Base-by-base conservation (phyloP, 2,888 invertebrate species). In the Hermaeophaga mercurialis region DNA sequence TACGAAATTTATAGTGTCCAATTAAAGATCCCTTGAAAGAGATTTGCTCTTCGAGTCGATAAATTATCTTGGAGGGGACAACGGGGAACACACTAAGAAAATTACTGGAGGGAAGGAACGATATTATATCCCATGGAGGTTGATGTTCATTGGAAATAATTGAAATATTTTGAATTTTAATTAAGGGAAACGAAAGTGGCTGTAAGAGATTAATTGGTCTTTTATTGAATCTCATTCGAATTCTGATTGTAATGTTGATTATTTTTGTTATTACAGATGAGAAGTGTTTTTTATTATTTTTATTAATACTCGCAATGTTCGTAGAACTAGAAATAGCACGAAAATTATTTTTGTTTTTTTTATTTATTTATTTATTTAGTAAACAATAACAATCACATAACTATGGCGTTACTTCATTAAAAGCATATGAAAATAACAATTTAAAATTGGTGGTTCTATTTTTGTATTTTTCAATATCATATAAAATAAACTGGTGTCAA, bases 1-100 rank as follows among this genome's bases (percentile, higher is more conserved):
- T 46, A 60, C 56, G 45, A 52, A 56, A 61, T 59, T 59, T 59
- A 59, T 56, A 50, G 50, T 22, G 45, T 54, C 50, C 49, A 59
- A 55, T 55, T 59, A 59, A 58, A 55, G 52, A 38, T 52, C 33
- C 22, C 31, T n/a, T 34, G 47, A 52, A 55, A 59, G 52, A 55
- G 55, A 55, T 59, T 52, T 39, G 38, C 36, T 31, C 26, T 55
- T 59, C 44, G 55, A 46, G 54, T 31, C 38, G 24, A 55, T 59
- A 59, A 58, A 55, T 55, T 43, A 55, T 44, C 33, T 46, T 34
- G 34, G 14, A 34, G 52, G 24, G 52, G 44, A 38, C 8, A 4
- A 24, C 8, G 43, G 17, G 22, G 17, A 6, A 17, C 39, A 48
- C 18, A 17, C 15, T 38, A 52, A 52, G 43, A 44, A 44, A 43